Evolutionary conservation across 2,888 invertebrate species (phyloP).

Genomic region (Acleris emargana): DNA sequence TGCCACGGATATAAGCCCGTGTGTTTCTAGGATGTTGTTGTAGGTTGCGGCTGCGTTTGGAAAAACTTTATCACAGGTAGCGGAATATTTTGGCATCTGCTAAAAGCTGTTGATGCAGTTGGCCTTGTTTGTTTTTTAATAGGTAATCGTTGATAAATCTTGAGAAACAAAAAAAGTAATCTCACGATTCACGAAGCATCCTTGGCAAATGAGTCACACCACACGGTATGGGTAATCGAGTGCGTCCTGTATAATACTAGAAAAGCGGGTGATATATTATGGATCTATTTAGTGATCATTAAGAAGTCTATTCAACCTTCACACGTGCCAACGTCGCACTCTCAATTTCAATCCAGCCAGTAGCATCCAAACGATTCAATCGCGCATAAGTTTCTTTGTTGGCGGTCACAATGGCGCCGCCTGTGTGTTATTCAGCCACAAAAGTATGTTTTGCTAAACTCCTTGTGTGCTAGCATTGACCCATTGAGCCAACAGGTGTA

Average conservation of each 20-base stretch:
- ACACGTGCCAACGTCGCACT: constrained; percentile 48
- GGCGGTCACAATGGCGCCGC: constrained; percentile 64
- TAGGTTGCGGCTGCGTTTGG: constrained; percentile 45
- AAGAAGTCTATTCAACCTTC: background rate
- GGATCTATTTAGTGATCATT: background rate
- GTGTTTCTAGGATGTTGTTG: constrained; percentile 64
- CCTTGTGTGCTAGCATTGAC: constrained; percentile 81
- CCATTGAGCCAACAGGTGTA: constrained; percentile 81
- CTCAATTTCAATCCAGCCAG: constrained; percentile 71
- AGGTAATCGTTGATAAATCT: no score
- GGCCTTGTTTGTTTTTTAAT: constrained; percentile 6
- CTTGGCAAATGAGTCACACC: no score
- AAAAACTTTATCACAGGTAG: constrained; percentile 8
- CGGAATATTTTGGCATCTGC: constrained; percentile 15
- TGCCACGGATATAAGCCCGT: constrained; percentile 56
- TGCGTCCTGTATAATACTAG: no score
- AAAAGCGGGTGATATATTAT: no score
- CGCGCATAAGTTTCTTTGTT: constrained; percentile 76
- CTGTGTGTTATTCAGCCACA: constrained; percentile 71
- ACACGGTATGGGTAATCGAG: no score
- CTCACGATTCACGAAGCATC: no score
- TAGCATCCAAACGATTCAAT: constrained; percentile 70
- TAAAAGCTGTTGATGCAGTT: constrained; percentile 18
- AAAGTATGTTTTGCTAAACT: constrained; percentile 80
- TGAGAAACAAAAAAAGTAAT: no score